A percentile compares a stretch with the other conserved stretches of the same genome.
Evolutionary conservation across 2,113 vertebrate species (phyloP).

Genomic region (Nesospiza acunhae): DNA sequence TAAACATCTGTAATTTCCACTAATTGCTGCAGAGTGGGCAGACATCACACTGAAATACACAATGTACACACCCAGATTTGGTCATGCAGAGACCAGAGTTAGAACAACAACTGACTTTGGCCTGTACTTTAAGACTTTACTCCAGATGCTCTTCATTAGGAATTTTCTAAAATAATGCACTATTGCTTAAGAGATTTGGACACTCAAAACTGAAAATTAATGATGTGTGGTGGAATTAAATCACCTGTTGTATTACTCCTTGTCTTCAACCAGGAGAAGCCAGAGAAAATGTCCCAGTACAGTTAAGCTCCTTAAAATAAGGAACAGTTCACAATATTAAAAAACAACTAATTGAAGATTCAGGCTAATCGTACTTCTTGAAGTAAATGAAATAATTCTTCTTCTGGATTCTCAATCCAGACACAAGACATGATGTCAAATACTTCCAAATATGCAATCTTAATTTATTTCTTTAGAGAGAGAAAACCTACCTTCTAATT

Average conservation of each 20-base stretch:
- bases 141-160: conserved; percentile 1
- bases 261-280: conserved; percentile 26
- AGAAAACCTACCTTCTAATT: not conserved
- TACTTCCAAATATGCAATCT: not conserved
- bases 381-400: not conserved
- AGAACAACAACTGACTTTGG: not conserved
- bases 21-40: not conserved
- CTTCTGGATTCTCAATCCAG: not conserved
- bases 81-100: not conserved
- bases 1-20: not conserved
- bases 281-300: conserved; percentile 16
- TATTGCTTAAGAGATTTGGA: conserved; percentile 15
- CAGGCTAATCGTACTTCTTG: not conserved
- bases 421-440: not conserved
- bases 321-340: conserved; percentile 13
- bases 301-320: not conserved
- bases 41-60: not conserved
- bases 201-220: not conserved
- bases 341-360: conserved; percentile 2
- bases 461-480: not conserved
- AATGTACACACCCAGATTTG: not conserved
- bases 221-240: conserved; percentile 22
- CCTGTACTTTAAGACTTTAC: not conserved
- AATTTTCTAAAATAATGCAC: not conserved
- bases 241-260: not conserved